These are phyloP conservation scores for Cololabis saira DNA, from an alignment of 2,113 vertebrate genomes.

Conservation along the genomic window DNA sequence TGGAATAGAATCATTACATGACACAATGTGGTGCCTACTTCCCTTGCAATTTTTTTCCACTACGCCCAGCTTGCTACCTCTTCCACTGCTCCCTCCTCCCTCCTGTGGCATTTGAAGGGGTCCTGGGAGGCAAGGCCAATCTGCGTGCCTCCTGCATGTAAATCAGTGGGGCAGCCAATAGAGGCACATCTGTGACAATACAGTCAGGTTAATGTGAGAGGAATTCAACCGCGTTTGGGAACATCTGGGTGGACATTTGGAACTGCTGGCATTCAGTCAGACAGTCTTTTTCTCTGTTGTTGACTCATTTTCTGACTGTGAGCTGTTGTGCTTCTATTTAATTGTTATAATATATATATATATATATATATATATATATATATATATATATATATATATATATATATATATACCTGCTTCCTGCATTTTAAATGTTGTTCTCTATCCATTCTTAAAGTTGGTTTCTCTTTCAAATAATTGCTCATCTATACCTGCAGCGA, in stretches of 20 bases:
- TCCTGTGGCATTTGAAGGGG: constrained; percentile 38
- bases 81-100: constrained; percentile 39
- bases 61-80: constrained; percentile 34
- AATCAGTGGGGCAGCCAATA: constrained; percentile 66
- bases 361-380: too few species aligned
- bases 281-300: constrained; percentile 45
- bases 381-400: too few species aligned
- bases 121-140: constrained; percentile 49
- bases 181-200: constrained; percentile 77
- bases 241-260: constrained; percentile 80
- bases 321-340: constrained; percentile 2
- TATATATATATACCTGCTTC: constrained; percentile 27
- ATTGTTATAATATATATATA: too few species aligned
- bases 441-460: not conserved
- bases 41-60: constrained; percentile 46
- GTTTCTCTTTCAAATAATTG: constrained; percentile 21
- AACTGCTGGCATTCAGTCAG: constrained; percentile 46
- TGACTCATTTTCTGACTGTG: constrained; percentile 35
- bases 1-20: constrained; percentile 54
- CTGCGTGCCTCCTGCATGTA: constrained; percentile 56
- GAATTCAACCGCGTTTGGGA: constrained; percentile 57
- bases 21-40: constrained; percentile 47
- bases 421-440: constrained; percentile 3
- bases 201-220: constrained; percentile 69
- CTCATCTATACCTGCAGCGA: constrained; percentile 36